phyloP scores from a whole-genome alignment of 1,140 invertebrate species.

The Drosophila biarmipes region DNA sequence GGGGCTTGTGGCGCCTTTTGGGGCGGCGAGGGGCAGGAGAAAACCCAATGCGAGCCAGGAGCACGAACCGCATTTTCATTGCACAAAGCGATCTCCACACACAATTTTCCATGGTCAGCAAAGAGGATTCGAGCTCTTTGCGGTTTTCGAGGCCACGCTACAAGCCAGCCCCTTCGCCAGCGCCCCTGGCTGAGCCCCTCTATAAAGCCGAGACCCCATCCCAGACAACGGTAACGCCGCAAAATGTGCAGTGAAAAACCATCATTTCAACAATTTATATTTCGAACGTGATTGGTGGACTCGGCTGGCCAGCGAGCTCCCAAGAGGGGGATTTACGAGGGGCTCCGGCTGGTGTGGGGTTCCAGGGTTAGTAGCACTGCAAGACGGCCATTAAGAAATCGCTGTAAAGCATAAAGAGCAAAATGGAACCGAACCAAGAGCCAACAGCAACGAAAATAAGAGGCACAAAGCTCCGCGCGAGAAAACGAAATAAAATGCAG shows the following conservation, averaged over 20 bases:
- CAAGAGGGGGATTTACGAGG: neutral
- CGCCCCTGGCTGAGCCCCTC: neutral
- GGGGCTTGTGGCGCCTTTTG: neutral
- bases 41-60: constrained; percentile 42
- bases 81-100: constrained; percentile 67
- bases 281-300: constrained; percentile 81
- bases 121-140: constrained; percentile 49
- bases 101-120: constrained; percentile 74
- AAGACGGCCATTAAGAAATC: constrained; percentile 79
- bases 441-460: constrained; percentile 14
- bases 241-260: constrained; percentile 73
- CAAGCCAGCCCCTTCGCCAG: constrained; percentile 1
- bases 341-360: neutral
- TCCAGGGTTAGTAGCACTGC: constrained; percentile 42
- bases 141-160: constrained; percentile 62
- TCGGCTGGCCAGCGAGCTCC: constrained; percentile 6
- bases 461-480: constrained; percentile 54
- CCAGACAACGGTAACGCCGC: constrained; percentile 40
- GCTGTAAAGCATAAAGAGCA: constrained; percentile 79
- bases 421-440: constrained; percentile 72
- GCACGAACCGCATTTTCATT: constrained; percentile 81
- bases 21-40: no score
- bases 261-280: constrained; percentile 84
- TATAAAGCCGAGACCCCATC: constrained; percentile 15
- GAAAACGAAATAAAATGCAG: constrained; percentile 83